Evolutionary conservation across 2,888 invertebrate species (phyloP).

Genomic region (Aspidiotus rigidus): DNA sequence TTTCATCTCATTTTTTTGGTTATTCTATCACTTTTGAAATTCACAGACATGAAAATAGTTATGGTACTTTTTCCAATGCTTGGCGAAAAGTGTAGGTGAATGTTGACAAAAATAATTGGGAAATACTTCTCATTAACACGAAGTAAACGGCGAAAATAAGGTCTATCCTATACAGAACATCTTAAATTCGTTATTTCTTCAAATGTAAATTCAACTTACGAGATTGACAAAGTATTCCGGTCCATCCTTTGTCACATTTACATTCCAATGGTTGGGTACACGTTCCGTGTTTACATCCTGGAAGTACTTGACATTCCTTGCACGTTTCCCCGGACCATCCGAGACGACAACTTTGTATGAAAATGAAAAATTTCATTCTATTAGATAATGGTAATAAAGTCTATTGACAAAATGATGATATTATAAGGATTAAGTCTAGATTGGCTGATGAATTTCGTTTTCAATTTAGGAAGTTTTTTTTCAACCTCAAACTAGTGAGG

Average conservation of each 20-base stretch:
- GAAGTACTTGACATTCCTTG: slow-evolving; percentile 74
- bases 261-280: slow-evolving; percentile 85
- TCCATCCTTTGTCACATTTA: slow-evolving; percentile 83
- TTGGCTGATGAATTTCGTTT: no score
- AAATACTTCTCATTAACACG: no score
- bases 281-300: slow-evolving; percentile 83
- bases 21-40: no score
- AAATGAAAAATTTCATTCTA: slow-evolving; percentile 7
- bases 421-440: neutral
- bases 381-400: neutral
- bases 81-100: no score
- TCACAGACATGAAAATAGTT: no score
- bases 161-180: no score
- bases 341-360: slow-evolving; percentile 58
- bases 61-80: no score
- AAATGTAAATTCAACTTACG: slow-evolving; percentile 51
- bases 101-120: no score
- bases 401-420: slow-evolving; percentile 5
- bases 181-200: neutral
- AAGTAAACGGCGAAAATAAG: no score
- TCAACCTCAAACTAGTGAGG: no score
- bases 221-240: slow-evolving; percentile 75
- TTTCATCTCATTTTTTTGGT: no score
- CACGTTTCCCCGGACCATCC: slow-evolving; percentile 85
- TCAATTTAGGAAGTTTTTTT: no score